These are phyloP conservation scores for Pherbina coryleti DNA, from an alignment of 2,888 invertebrate species.

Conservation along the genomic window DNA sequence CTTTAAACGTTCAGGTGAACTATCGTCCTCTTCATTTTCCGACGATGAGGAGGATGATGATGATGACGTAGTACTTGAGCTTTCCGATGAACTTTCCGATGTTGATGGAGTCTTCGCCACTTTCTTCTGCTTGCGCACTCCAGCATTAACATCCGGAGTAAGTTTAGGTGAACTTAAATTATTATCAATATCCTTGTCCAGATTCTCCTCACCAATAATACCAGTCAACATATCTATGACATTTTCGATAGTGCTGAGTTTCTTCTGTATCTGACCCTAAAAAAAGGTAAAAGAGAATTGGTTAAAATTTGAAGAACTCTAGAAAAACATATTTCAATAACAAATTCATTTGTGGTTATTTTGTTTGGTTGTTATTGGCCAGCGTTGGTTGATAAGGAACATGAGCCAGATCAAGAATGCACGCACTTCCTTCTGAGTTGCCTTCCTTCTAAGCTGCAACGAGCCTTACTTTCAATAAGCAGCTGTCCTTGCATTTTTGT, in stretches of 20 bases:
- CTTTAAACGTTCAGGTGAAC: conserved; percentile 68
- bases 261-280: conserved; percentile 69
- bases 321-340: conserved; percentile 30
- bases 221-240: conserved; percentile 90
- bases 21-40: conserved; percentile 60
- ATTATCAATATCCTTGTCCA: conserved; percentile 52
- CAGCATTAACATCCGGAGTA: not conserved
- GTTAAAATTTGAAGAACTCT: conserved; percentile 40
- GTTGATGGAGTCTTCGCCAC: conserved; percentile 48
- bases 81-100: conserved; percentile 48
- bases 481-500: not conserved
- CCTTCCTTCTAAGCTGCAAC: not conserved
- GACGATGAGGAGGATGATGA: conserved; percentile 58
- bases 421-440: not conserved
- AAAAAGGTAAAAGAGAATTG: conserved; percentile 37
- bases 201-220: conserved; percentile 81
- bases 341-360: conserved; percentile 33
- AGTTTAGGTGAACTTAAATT: conserved; percentile 15
- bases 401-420: not conserved
- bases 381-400: conserved; percentile 13
- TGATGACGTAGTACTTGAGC: conserved; percentile 55
- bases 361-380: not conserved
- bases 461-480: not conserved
- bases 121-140: conserved; percentile 44
- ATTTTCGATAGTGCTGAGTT: conserved; percentile 80